Conservation (phyloP, 2,888 invertebrate genomes). For the Macrophya alboannulata region DNA sequence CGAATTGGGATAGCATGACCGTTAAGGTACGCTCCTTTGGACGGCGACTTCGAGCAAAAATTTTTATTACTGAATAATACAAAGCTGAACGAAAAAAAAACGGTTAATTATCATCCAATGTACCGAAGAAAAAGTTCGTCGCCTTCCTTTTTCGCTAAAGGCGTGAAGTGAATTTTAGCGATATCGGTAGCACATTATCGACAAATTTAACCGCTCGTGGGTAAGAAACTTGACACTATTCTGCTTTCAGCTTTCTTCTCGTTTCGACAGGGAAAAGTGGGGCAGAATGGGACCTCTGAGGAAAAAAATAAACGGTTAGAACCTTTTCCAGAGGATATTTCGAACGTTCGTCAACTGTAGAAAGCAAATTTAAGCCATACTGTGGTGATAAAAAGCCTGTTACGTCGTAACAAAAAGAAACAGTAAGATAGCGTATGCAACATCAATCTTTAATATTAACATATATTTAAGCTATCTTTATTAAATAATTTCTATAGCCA, state of each 20-base stretch:
- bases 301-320: neutral
- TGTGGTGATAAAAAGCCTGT: too few species aligned
- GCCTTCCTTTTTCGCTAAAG: neutral
- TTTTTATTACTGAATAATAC: neutral
- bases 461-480: too few species aligned
- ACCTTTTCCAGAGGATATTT: neutral
- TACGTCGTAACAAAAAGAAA: too few species aligned
- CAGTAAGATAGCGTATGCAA: too few species aligned
- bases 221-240: constrained; percentile 22
- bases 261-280: neutral
- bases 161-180: constrained; percentile 36
- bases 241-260: neutral
- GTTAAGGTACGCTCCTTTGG: neutral
- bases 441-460: too few species aligned
- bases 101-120: constrained; percentile 15
- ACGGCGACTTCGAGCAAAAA: neutral
- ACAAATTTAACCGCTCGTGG: constrained; percentile 39
- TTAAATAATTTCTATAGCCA: too few species aligned
- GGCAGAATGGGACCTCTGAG: neutral
- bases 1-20: neutral
- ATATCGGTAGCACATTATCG: constrained; percentile 54
- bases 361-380: neutral
- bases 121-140: neutral
- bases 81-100: neutral
- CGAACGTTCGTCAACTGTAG: neutral